These are phyloP conservation scores for Maccullochella peelii DNA, from an alignment of 2,113 vertebrate genomes.

Conservation along the genomic window DNA sequence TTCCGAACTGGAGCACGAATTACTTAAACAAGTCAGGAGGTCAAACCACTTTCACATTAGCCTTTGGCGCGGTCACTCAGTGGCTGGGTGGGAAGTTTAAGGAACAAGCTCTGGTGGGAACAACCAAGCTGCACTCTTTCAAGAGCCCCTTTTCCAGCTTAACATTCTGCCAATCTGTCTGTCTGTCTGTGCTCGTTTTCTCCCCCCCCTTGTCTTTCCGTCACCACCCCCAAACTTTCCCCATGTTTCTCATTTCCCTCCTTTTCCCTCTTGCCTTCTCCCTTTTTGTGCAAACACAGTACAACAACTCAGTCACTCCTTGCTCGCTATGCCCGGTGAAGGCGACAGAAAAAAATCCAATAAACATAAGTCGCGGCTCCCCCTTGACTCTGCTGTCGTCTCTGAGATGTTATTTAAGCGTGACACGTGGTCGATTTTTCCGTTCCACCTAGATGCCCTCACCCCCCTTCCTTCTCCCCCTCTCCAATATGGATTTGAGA, in stretches of 20 bases:
- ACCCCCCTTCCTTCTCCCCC: neutral
- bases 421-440: constrained; percentile 65
- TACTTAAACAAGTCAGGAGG: constrained; percentile 29
- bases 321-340: constrained; percentile 10
- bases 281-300: constrained; percentile 44
- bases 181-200: neutral
- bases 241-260: constrained; percentile 32
- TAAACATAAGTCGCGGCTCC: constrained; percentile 63
- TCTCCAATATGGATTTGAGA: constrained; percentile 56
- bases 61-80: constrained; percentile 32
- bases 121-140: neutral
- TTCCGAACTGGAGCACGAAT: constrained; percentile 18
- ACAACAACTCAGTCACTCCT: constrained; percentile 22
- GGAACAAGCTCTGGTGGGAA: neutral
- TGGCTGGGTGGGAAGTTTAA: constrained; percentile 35
- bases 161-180: neutral
- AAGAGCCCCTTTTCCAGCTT: neutral
- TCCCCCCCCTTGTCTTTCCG: neutral
- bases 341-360: constrained; percentile 55
- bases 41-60: constrained; percentile 26
- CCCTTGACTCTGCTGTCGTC: constrained; percentile 54
- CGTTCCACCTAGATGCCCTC: constrained; percentile 62
- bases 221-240: constrained; percentile 11
- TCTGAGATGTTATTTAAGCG: constrained; percentile 70
- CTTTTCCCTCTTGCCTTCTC: constrained; percentile 20